phyloP scores from a whole-genome alignment of 1,140 invertebrate genomes.

The Uloborus diversus region DNA sequence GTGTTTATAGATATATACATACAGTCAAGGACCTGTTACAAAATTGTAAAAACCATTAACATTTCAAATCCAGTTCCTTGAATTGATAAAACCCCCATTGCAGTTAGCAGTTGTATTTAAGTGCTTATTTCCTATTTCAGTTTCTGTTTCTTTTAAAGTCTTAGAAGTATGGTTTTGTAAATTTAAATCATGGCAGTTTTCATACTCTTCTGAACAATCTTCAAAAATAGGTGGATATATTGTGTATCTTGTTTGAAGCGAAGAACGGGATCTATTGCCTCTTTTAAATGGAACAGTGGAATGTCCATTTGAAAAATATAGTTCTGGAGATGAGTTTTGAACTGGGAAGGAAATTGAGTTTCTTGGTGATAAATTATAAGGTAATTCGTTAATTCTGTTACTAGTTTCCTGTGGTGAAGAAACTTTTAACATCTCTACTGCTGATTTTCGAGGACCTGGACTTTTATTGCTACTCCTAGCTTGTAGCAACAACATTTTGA shows the following conservation, averaged over 20 bases:
- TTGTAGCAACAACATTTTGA: constrained; percentile 80
- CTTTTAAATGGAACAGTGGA: constrained; percentile 56
- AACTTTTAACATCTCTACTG: constrained; percentile 82
- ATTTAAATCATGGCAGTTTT: constrained; percentile 12
- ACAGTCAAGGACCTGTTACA: no score
- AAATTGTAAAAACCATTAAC: no score
- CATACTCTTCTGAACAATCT: constrained; percentile 51
- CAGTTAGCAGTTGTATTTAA: no score
- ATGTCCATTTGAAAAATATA: constrained; percentile 30
- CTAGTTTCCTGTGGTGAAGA: constrained; percentile 62
- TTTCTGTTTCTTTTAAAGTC: no score
- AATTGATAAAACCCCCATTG: no score
- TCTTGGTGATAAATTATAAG: background rate
- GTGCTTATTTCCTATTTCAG: no score
- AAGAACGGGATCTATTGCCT: constrained; percentile 14
- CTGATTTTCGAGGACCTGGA: constrained; percentile 75
- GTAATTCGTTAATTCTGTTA: background rate
- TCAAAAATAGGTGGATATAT: constrained; percentile 56
- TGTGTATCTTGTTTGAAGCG: constrained; percentile 49
- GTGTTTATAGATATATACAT: no score
- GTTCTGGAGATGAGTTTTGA: constrained; percentile 23
- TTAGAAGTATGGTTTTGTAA: no score
- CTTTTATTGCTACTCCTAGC: constrained; percentile 70
- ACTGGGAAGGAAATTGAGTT: constrained; percentile 12
- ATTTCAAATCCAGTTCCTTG: no score